phyloP scores from a whole-genome alignment of 2,888 invertebrate genomes.

The Drepana falcataria region DNA sequence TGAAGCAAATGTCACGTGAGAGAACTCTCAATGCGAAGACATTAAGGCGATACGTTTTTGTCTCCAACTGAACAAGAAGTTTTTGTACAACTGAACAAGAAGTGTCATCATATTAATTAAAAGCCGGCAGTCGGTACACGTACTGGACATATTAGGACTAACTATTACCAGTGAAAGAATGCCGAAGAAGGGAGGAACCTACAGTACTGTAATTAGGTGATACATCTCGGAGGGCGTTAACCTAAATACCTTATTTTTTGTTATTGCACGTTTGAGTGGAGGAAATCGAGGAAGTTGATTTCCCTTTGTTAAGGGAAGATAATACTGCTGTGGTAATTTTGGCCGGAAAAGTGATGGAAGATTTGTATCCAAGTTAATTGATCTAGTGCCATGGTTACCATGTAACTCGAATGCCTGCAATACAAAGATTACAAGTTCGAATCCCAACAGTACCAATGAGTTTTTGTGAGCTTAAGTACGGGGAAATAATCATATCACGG shows the following conservation, averaged over 20 bases:
- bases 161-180: slow-evolving; percentile 19
- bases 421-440: no score
- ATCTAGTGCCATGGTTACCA: neutral
- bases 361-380: neutral
- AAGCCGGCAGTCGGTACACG: slow-evolving; percentile 27
- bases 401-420: no score
- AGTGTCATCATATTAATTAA: slow-evolving; percentile 25
- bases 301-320: neutral
- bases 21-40: neutral
- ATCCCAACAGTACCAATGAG: no score
- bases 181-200: slow-evolving; percentile 34
- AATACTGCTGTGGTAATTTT: neutral
- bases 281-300: slow-evolving; percentile 15
- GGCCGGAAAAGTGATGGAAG: slow-evolving; percentile 4
- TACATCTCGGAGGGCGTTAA: slow-evolving; percentile 53
- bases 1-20: no score
- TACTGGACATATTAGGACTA: slow-evolving; percentile 25
- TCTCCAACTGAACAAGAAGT: neutral
- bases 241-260: slow-evolving; percentile 46
- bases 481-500: no score
- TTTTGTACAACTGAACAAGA: slow-evolving; percentile 14
- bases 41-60: neutral
- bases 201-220: slow-evolving; percentile 56
- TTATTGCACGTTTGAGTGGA: slow-evolving; percentile 24
- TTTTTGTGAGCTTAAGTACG: no score